Evolutionary conservation across 2,113 vertebrate genomes (phyloP).

Genomic region (Sisor rabdophorus): DNA sequence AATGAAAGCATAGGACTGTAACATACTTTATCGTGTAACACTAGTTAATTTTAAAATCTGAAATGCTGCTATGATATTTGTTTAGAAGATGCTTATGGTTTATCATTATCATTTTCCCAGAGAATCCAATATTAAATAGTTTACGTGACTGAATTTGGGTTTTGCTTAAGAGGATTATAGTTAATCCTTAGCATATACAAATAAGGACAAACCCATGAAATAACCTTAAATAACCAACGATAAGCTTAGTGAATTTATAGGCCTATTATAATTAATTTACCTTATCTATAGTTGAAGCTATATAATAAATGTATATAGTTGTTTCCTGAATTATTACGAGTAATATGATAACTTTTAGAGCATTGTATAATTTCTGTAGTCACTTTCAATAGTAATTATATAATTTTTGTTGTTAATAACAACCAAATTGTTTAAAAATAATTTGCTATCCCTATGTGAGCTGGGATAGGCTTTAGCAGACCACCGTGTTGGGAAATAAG

Average conservation of each 20-base stretch:
- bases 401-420: background rate
- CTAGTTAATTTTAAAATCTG: slow-evolving; percentile 20
- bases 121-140: slow-evolving; percentile 14
- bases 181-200: slow-evolving; percentile 8
- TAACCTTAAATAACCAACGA: slow-evolving; percentile 11
- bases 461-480: too few species aligned
- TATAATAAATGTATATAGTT: background rate
- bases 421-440: too few species aligned
- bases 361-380: background rate
- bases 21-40: slow-evolving; percentile 9
- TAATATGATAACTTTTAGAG: too few species aligned
- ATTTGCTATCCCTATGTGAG: too few species aligned
- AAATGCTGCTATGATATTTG: slow-evolving; percentile 12
- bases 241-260: background rate
- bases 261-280: background rate
- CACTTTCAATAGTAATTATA: background rate
- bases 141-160: slow-evolving; percentile 26
- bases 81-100: slow-evolving; percentile 15
- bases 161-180: slow-evolving; percentile 36
- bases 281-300: background rate
- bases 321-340: background rate
- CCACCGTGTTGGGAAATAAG: too few species aligned
- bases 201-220: slow-evolving; percentile 8
- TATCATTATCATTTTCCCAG: slow-evolving; percentile 2
- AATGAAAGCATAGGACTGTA: background rate